Percentiles rank a stretch among this genome's conserved stretches.
Evolutionary conservation across 2,888 invertebrate species (phyloP).

Genomic region (Eretmocerus hayati): DNA sequence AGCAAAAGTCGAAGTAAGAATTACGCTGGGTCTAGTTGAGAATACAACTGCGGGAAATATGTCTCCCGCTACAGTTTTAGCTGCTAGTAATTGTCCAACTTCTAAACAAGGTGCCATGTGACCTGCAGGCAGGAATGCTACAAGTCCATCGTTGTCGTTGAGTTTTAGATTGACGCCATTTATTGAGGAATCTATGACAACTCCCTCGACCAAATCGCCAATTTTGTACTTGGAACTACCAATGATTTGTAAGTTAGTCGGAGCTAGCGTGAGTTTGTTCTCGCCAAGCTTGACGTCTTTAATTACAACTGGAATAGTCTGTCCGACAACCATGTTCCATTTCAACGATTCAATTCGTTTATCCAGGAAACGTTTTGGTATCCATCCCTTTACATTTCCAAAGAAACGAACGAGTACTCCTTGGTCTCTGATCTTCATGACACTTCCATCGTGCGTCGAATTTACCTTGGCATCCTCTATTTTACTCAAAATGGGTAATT

Average conservation of each 20-base stretch:
- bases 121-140: conserved; percentile 37
- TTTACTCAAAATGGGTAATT: conserved; percentile 50
- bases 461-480: conserved; percentile 51
- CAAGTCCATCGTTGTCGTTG: conserved; percentile 14
- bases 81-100: conserved; percentile 31
- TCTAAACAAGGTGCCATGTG: conserved; percentile 38
- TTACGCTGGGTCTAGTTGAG: conserved; percentile 29
- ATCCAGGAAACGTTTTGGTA: conserved; percentile 45
- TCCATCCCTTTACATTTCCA: conserved; percentile 51
- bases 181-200: conserved; percentile 32
- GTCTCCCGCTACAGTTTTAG: conserved; percentile 32
- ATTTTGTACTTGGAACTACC: conserved; percentile 23
- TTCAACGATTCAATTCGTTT: conserved; percentile 35
- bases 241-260: conserved; percentile 4
- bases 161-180: conserved; percentile 32
- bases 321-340: conserved; percentile 54
- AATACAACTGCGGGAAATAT: conserved; percentile 35
- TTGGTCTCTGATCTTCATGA: conserved; percentile 48
- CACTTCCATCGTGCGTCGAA: conserved; percentile 52
- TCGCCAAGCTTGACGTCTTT: conserved; percentile 22
- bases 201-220: conserved; percentile 34
- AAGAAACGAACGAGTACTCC: conserved; percentile 57
- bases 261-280: conserved; percentile 19
- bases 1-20: conserved; percentile 33
- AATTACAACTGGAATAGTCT: conserved; percentile 46